A percentile compares a stretch with the other conserved stretches of the same genome.
These are phyloP conservation scores for Hipparchia semele DNA, from an alignment of 2,888 invertebrate species.

Conservation along the genomic window DNA sequence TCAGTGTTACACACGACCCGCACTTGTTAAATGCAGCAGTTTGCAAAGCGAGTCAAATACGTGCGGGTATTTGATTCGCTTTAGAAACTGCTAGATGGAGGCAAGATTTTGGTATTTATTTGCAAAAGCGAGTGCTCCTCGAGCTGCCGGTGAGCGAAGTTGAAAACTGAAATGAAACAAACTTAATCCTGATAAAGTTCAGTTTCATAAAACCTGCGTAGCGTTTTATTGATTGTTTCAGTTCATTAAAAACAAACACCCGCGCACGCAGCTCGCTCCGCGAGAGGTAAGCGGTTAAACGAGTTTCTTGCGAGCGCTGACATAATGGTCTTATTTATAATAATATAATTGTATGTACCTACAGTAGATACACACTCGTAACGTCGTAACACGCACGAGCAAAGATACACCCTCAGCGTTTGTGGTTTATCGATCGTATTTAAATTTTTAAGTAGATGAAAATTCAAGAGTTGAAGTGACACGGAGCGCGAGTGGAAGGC, in stretches of 20 bases:
- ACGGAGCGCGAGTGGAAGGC: neutral
- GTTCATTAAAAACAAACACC: neutral
- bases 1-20: too few relatives aligned
- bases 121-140: too few relatives aligned
- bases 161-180: too few relatives aligned
- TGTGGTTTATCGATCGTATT: neutral
- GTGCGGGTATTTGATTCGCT: too few relatives aligned
- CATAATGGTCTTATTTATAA: neutral
- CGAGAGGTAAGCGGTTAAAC: neutral
- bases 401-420: neutral
- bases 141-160: too few relatives aligned
- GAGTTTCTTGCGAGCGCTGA: neutral
- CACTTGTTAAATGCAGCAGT: too few relatives aligned
- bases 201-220: too few relatives aligned
- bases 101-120: too few relatives aligned
- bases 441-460: neutral
- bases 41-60: too few relatives aligned
- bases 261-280: neutral
- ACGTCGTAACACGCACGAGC: neutral
- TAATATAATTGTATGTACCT: neutral
- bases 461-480: neutral
- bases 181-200: neutral
- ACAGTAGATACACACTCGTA: neutral
- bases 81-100: too few relatives aligned
- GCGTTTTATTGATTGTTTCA: neutral